phyloP scores from a whole-genome alignment of 2,888 invertebrate genomes.

The Dynastes hyllus region DNA sequence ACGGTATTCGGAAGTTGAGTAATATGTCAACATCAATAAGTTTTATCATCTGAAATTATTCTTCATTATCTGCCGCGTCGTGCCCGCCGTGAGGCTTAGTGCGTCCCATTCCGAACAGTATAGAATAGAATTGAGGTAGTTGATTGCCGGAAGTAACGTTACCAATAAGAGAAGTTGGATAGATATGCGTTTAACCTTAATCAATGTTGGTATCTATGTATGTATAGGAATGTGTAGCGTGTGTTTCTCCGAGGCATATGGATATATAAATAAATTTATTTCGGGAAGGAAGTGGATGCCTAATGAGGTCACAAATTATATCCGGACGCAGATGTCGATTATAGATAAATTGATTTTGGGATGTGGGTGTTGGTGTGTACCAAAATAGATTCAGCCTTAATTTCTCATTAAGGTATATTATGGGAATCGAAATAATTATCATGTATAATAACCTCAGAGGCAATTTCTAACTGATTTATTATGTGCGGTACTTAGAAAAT shows the following conservation, averaged over 20 bases:
- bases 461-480: no score
- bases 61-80: conserved; percentile 31
- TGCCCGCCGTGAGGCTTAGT: neutral
- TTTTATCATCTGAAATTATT: conserved; percentile 46
- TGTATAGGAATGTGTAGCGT: neutral
- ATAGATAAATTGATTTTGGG: no score
- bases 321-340: no score
- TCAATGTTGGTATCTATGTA: neutral
- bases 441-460: no score
- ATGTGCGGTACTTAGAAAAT: no score
- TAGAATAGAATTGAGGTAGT: conserved; percentile 11
- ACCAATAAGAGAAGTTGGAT: neutral
- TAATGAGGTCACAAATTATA: neutral
- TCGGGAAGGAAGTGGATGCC: conserved; percentile 4
- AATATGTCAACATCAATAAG: conserved; percentile 45
- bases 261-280: neutral
- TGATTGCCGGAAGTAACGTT: conserved; percentile 5
- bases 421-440: no score
- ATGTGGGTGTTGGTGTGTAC: no score
- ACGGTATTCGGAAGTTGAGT: conserved; percentile 33
- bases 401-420: no score
- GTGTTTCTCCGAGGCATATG: neutral
- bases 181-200: conserved; percentile 1
- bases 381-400: no score
- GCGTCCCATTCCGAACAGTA: neutral